Percentiles rank a stretch among this genome's conserved stretches.
Evolutionary conservation across 1,140 invertebrate genomes (phyloP).

Genomic region (Polypedilum vanderplanki): DNA sequence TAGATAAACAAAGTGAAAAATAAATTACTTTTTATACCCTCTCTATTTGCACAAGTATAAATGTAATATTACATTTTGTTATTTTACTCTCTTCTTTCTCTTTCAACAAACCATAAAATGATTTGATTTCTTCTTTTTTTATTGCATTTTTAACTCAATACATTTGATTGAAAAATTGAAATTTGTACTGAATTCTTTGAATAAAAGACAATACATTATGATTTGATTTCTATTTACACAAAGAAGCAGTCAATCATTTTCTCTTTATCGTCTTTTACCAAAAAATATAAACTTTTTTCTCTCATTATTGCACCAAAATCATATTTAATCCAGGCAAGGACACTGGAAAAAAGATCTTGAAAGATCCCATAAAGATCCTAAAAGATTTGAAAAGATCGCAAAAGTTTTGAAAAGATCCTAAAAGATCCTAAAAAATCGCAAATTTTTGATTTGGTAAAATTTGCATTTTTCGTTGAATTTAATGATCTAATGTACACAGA

Average conservation of each 20-base stretch:
- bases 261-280: neutral
- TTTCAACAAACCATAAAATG: neutral
- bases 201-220: neutral
- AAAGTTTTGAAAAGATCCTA: too few relatives aligned
- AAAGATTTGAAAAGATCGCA: too few relatives aligned
- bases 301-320: neutral
- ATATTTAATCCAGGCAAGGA: neutral
- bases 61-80: neutral
- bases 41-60: constrained; percentile 5
- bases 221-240: neutral
- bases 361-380: too few relatives aligned
- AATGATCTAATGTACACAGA: too few relatives aligned
- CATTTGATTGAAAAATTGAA: too few relatives aligned
- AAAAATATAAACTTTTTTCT: neutral
- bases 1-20: neutral
- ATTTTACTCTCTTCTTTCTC: neutral
- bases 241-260: constrained; percentile 24
- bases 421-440: too few relatives aligned
- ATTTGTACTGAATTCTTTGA: neutral
- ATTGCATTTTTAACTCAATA: neutral
- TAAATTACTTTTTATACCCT: constrained; percentile 1
- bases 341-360: too few relatives aligned
- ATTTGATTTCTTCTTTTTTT: neutral
- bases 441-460: too few relatives aligned
- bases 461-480: too few relatives aligned